A percentile compares a stretch with the other conserved stretches of the same genome.
These are phyloP conservation scores for Poecile atricapillus DNA, from an alignment of 2,113 vertebrate genomes.

Conservation along the genomic window DNA sequence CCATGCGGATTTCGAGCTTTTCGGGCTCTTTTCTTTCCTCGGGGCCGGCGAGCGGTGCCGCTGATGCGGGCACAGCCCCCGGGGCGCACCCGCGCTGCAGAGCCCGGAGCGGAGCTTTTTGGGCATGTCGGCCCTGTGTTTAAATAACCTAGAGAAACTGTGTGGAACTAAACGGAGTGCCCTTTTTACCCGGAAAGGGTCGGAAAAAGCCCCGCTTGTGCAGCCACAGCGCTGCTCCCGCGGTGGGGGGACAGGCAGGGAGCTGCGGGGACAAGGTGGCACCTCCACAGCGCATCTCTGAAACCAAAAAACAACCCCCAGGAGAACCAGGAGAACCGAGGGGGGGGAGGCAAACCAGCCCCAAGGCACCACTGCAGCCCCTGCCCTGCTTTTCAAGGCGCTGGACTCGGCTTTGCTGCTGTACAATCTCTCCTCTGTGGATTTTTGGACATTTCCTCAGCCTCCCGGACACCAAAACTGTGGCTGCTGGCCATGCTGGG, in stretches of 20 bases:
- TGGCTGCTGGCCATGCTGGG: neutral
- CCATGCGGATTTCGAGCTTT: neutral
- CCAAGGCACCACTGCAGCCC: neutral
- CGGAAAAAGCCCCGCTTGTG: neutral
- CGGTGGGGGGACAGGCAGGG: neutral
- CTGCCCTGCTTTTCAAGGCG: neutral
- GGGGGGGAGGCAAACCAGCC: neutral
- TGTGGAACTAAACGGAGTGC: neutral
- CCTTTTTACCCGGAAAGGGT: neutral
- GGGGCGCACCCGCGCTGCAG: neutral
- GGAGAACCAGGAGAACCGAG: neutral
- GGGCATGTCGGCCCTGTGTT: constrained; percentile 21
- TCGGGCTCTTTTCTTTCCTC: neutral
- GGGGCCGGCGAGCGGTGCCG: neutral
- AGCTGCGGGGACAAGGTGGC: neutral
- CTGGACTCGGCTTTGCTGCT: neutral
- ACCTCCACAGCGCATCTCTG: neutral
- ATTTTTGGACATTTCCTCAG: neutral
- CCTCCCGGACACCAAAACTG: neutral
- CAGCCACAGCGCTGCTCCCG: neutral
- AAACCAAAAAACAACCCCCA: neutral
- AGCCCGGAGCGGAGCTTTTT: neutral
- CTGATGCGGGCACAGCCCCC: no score
- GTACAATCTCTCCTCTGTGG: neutral
- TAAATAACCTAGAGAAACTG: neutral